Percentiles rank a stretch among this genome's conserved stretches.
Conservation (phyloP, 2,797 vertebrate species). For the Graptemys geographica region DNA sequence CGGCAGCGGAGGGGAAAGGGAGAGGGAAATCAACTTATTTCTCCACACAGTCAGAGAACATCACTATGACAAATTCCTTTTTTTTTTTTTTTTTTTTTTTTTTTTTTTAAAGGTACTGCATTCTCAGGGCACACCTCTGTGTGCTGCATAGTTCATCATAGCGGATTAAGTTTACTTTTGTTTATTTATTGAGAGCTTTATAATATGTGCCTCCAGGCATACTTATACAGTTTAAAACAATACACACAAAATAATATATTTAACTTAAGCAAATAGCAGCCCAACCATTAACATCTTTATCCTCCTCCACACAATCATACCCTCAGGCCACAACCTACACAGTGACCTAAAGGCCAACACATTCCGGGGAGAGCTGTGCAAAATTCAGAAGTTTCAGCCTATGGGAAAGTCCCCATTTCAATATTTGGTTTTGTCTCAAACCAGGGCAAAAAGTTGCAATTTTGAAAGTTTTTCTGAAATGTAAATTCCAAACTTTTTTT, state of each 20-base stretch:
- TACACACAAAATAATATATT: not conserved
- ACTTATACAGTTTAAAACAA: not conserved
- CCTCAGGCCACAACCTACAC: not conserved
- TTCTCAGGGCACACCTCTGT: not conserved
- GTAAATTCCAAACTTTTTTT: not conserved
- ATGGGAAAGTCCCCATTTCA: not conserved
- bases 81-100: not conserved
- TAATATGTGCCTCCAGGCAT: not conserved
- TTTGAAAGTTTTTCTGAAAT: slow-evolving; percentile 7
- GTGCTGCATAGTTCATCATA: not conserved
- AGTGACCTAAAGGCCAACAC: not conserved
- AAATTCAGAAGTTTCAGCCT: not conserved
- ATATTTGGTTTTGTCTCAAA: not conserved
- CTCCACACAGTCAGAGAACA: not conserved
- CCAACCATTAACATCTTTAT: not conserved
- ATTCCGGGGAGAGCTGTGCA: not conserved
- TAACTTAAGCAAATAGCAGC: not conserved
- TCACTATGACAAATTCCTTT: not conserved
- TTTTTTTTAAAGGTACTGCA: not conserved
- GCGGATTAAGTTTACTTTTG: not conserved
- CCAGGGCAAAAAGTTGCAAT: slow-evolving; percentile 17
- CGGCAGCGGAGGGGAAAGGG: too few species aligned
- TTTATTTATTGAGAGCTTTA: not conserved
- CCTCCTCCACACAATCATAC: not conserved
- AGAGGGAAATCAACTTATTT: not conserved